Percentiles rank a stretch among this genome's conserved stretches.
phyloP scores from a whole-genome alignment of 2,113 vertebrate genomes.

The Struthio camelus region DNA sequence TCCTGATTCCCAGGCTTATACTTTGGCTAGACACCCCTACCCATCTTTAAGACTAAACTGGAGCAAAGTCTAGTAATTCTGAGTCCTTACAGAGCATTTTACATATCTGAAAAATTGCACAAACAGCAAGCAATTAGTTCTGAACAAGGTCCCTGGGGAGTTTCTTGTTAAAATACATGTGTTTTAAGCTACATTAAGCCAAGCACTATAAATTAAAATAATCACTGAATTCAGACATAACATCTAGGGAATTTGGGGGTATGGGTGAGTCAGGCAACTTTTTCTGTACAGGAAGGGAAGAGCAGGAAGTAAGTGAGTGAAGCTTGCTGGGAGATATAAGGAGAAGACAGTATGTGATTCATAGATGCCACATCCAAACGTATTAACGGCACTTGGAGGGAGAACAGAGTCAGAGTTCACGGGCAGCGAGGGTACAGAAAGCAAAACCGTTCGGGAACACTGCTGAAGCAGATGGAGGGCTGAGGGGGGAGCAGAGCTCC shows the following conservation, averaged over 20 bases:
- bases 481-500: not conserved
- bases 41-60: not conserved
- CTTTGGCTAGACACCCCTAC: not conserved
- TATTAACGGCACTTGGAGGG: not conserved
- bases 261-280: not conserved
- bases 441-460: not conserved
- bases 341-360: not conserved
- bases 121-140: conserved; percentile 55
- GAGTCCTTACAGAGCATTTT: conserved; percentile 29
- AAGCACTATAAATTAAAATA: conserved; percentile 14
- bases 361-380: not conserved
- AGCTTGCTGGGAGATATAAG: not conserved
- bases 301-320: not conserved
- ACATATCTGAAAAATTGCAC: conserved; percentile 26
- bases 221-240: not conserved
- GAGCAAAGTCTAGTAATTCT: not conserved
- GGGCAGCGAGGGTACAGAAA: fast-evolving
- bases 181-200: conserved; percentile 33
- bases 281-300: fast-evolving
- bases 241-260: not conserved
- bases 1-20: not conserved
- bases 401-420: not conserved
- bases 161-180: conserved; percentile 34
- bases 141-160: conserved; percentile 18
- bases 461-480: not conserved